Conservation (phyloP, 2,888 invertebrate species). For the Helleia helle region DNA sequence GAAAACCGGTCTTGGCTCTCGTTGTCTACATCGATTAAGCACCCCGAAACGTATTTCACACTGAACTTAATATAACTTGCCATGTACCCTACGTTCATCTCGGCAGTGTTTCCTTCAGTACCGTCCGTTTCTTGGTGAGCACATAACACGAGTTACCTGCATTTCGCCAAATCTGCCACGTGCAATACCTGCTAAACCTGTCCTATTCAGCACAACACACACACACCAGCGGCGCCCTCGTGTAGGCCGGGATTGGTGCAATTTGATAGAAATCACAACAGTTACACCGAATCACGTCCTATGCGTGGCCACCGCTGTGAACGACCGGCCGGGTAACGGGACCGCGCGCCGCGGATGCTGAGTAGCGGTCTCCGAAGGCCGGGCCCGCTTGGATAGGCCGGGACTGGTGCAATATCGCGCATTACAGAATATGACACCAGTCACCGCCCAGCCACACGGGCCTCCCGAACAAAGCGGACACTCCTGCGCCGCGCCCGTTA, state of each 20-base stretch:
- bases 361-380: slow-evolving; percentile 61
- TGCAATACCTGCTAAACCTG: slow-evolving; percentile 21
- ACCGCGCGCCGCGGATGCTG: slow-evolving; percentile 68
- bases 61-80: slow-evolving; percentile 34
- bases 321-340: slow-evolving; percentile 66
- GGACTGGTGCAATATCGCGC: slow-evolving; percentile 74
- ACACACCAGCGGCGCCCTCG: slow-evolving; percentile 45
- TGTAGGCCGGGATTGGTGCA: slow-evolving; percentile 76
- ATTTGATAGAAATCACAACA: slow-evolving; percentile 63
- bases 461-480: slow-evolving; percentile 61
- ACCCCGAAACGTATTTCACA: slow-evolving; percentile 54
- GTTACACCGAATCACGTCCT: slow-evolving; percentile 73
- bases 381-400: slow-evolving; percentile 73
- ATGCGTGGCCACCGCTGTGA: slow-evolving; percentile 70
- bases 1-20: slow-evolving; percentile 54
- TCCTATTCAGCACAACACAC: slow-evolving; percentile 28
- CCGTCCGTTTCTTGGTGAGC: neutral
- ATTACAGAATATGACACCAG: slow-evolving; percentile 68
- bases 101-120: neutral
- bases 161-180: slow-evolving; percentile 20
- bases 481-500: slow-evolving; percentile 43
- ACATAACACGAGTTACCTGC: slow-evolving; percentile 21
- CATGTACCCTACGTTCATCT: slow-evolving; percentile 17
- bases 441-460: slow-evolving; percentile 70
- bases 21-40: slow-evolving; percentile 50